A percentile compares a stretch with the other conserved stretches of the same genome.
Conservation (phyloP, 2,888 invertebrate species). For the Drosophila kuntzei region DNA sequence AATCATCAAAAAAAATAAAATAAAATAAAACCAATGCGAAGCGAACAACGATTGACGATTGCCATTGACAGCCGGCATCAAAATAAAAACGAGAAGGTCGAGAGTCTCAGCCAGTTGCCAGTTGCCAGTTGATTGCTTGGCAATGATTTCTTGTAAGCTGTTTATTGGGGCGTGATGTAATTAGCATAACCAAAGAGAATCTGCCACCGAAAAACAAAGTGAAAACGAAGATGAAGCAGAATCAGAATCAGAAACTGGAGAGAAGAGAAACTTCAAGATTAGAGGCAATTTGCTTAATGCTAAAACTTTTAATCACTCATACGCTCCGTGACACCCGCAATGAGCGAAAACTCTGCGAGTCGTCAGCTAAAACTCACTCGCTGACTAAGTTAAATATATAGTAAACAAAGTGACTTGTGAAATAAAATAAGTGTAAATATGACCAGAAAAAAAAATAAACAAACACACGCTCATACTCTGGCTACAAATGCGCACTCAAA, state of each 20-base stretch:
- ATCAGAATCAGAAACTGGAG: not conserved
- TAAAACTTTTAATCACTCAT: constrained; percentile 80
- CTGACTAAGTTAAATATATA: constrained; percentile 43
- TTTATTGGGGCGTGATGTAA: constrained; percentile 75
- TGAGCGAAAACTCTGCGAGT: constrained; percentile 28
- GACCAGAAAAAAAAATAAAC: constrained; percentile 24
- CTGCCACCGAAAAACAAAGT: constrained; percentile 5
- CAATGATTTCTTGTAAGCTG: constrained; percentile 52
- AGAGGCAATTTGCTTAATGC: constrained; percentile 74
- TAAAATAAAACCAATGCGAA: constrained; percentile 13
- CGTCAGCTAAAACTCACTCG: constrained; percentile 17
- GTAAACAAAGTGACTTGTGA: constrained; percentile 68
- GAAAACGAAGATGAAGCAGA: not conserved
- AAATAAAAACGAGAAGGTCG: not conserved
- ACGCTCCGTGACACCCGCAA: constrained; percentile 62
- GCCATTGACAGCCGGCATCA: constrained; percentile 31
- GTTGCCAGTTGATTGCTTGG: constrained; percentile 45
- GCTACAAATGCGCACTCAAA: constrained; percentile 66
- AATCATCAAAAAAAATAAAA: constrained; percentile 30
- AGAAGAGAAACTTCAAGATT: constrained; percentile 38
- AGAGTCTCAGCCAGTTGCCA: constrained; percentile 12
- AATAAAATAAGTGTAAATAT: constrained; percentile 78
- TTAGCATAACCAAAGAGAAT: constrained; percentile 66
- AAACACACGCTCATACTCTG: constrained; percentile 8
- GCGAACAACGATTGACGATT: constrained; percentile 34